These are phyloP conservation scores for Anas platyrhynchos DNA, from an alignment of 2,113 vertebrate species.

Conservation along the genomic window DNA sequence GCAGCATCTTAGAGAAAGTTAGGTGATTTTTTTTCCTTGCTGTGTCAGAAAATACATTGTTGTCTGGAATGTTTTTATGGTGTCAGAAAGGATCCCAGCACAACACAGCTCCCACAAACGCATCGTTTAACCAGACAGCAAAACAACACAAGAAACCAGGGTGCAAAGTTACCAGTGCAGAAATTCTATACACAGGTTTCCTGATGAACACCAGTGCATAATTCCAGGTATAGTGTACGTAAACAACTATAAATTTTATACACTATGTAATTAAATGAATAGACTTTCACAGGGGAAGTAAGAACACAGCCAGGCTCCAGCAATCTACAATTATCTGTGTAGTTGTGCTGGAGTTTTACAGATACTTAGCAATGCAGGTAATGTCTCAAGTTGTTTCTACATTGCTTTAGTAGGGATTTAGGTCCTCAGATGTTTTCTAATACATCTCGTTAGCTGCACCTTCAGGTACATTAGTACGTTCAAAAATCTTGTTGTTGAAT, in stretches of 20 bases:
- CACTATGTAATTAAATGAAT: background rate
- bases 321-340: background rate
- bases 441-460: background rate
- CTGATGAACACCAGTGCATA: background rate
- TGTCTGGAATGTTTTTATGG: background rate
- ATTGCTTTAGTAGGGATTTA: constrained; percentile 1
- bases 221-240: background rate
- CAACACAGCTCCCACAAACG: background rate
- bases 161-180: background rate
- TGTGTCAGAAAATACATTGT: background rate
- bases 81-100: background rate
- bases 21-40: background rate
- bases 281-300: background rate
- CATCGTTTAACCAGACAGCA: background rate
- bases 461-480: background rate
- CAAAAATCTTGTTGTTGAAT: background rate
- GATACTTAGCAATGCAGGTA: background rate
- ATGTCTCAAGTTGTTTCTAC: constrained; percentile 20
- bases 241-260: background rate
- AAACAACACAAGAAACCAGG: background rate
- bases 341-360: background rate
- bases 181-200: background rate
- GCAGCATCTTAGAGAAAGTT: background rate
- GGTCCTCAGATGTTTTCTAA: background rate
- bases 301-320: background rate